Evolutionary conservation across 2,797 vertebrate genomes (phyloP).

Genomic region (Sebastes iracundus): DNA sequence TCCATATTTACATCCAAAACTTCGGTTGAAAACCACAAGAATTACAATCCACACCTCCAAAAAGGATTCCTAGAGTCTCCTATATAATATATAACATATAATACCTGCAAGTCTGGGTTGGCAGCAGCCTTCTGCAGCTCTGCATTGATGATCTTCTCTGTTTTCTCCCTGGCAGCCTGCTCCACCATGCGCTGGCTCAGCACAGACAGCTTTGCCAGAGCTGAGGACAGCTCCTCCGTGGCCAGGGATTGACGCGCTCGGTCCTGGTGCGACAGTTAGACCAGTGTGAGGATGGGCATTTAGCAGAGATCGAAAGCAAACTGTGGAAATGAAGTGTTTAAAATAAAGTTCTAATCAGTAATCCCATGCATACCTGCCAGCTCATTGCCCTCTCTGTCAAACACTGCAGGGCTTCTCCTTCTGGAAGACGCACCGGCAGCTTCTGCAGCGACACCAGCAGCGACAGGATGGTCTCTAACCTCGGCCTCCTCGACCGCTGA

Average conservation of each 20-base stretch:
- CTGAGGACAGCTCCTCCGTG: constrained; percentile 95
- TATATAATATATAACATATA: too few species aligned
- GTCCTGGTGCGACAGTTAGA: constrained; percentile 74
- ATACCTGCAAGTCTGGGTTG: constrained; percentile 96
- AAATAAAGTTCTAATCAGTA: neutral
- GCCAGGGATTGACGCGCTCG: constrained; percentile 94
- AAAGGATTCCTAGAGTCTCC: neutral
- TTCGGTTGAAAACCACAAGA: neutral
- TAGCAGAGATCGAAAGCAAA: neutral
- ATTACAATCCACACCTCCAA: neutral
- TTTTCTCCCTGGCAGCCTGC: constrained; percentile 97
- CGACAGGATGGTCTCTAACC: constrained; percentile 96
- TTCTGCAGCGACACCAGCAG: constrained; percentile 97
- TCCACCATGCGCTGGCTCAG: constrained; percentile 98
- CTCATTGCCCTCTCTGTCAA: constrained; percentile 97
- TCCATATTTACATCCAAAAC: neutral
- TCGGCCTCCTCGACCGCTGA: constrained; percentile 93
- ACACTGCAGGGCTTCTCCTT: constrained; percentile 96
- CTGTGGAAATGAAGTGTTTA: neutral
- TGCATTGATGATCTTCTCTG: constrained; percentile 97
- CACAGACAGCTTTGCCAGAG: constrained; percentile 95
- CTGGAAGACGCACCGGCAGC: constrained; percentile 93
- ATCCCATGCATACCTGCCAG: constrained; percentile 87
- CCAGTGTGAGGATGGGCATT: neutral
- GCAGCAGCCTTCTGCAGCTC: constrained; percentile 98